Conservation (phyloP, 2,113 vertebrate genomes). For the Alosa alosa region DNA sequence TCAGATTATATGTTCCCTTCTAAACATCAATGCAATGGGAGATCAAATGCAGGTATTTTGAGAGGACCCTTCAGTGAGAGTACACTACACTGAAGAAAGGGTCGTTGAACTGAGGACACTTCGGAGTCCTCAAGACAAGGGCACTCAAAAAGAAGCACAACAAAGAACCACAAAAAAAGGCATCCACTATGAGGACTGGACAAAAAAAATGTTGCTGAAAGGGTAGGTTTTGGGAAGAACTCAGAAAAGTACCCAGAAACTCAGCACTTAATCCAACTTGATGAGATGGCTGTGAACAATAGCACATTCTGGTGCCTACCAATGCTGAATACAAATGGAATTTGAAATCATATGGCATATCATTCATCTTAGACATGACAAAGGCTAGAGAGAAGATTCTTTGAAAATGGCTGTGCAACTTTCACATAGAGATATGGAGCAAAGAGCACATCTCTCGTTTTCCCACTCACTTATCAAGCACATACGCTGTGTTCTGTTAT, state of each 20-base stretch:
- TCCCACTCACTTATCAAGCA: background rate
- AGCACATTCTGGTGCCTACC: background rate
- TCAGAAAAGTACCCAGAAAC: background rate
- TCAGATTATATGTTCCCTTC: background rate
- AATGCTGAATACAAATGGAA: background rate
- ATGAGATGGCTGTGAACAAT: background rate
- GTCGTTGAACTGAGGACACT: background rate
- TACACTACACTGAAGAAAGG: background rate
- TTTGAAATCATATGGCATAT: background rate
- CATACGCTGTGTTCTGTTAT: background rate
- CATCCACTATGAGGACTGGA: background rate
- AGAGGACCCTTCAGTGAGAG: background rate
- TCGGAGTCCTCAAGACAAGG: background rate
- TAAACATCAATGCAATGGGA: background rate
- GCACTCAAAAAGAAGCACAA: background rate
- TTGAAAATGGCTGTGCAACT: background rate
- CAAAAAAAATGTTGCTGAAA: background rate
- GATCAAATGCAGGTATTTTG: background rate
- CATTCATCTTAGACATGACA: background rate
- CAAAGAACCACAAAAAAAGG: background rate
- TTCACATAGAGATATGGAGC: background rate
- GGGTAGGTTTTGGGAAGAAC: background rate
- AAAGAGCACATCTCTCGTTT: background rate
- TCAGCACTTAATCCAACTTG: background rate
- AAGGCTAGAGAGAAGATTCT: background rate